Base-by-base conservation (phyloP, 2,888 invertebrate genomes). In the Odontocolon sp. region DNA sequence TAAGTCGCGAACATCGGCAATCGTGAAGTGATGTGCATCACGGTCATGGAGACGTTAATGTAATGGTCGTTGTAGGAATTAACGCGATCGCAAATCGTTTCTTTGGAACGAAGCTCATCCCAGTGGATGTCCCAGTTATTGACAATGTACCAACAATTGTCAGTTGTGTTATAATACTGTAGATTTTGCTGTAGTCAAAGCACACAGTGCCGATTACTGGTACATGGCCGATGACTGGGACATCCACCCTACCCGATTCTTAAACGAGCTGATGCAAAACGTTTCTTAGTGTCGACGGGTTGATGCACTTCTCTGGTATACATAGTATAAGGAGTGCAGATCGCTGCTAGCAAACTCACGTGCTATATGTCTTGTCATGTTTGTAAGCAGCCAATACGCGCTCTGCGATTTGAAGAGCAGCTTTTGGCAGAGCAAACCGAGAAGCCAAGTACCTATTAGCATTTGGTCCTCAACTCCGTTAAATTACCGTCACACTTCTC, bases 251-350 rank as follows among this genome's bases (percentile, higher is more conserved):
- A n/a, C n/a, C n/a, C n/a, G n/a, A n/a, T n/a, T n/a, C n/a, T n/a
- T n/a, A n/a, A n/a, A n/a, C n/a, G n/a, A n/a, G n/a, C n/a, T n/a
- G n/a, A n/a, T n/a, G n/a, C 64, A 68, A 69, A 72, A 9, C 42
- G 81, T 84, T 83, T 82, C 79, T 83, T 82, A 83, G 78, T 81
- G 85, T 83, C 85, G 81, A 70, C 78, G 71, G 63, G 76, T 77
- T 84, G 85, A 83, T 84, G 85, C 83, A 82, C 80, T 85, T 83
- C 73, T 69, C 61, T 72, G 70, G 81, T 68, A 59, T 63, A 56
- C 23, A 56, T 56, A 63, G 23, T 56, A 47, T 47, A 38, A 63
- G 38, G 9, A 56, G 61, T 33, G 38, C 28, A 45, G 8, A 47
- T 40, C 36, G 14, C 18, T 47, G 69, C 63, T 71, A 57, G 23